Conservation (phyloP, 2,797 vertebrate species). For the Octomys mimax region DNA sequence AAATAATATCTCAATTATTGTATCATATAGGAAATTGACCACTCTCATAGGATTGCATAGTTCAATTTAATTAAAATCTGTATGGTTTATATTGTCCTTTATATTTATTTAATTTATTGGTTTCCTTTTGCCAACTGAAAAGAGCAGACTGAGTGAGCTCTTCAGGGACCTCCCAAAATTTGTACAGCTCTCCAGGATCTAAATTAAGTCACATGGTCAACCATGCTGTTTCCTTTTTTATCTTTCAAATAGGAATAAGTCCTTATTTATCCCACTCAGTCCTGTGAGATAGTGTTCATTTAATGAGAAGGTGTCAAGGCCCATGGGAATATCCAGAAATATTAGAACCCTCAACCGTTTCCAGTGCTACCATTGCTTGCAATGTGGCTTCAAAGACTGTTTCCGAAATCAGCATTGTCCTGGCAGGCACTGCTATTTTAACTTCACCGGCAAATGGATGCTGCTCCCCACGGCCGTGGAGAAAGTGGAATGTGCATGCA, state of each 20-base stretch:
- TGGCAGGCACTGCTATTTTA: neutral
- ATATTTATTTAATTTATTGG: neutral
- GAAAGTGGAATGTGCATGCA: neutral
- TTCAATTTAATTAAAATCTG: conserved; percentile 39
- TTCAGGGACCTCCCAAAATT: neutral
- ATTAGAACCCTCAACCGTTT: neutral
- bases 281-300: neutral
- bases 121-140: neutral
- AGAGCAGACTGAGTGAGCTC: neutral
- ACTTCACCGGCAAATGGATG: neutral
- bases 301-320: neutral
- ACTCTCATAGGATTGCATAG: neutral
- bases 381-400: neutral
- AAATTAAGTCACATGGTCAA: neutral
- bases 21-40: neutral
- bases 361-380: neutral
- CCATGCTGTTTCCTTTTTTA: neutral
- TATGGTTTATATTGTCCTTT: neutral
- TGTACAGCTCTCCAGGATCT: neutral
- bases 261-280: neutral
- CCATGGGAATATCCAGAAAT: neutral
- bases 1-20: neutral
- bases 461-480: neutral
- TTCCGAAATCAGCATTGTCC: neutral
- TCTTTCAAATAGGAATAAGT: neutral